Evolutionary conservation across 2,888 invertebrate genomes (phyloP).

Genomic region (Spisula solida): DNA sequence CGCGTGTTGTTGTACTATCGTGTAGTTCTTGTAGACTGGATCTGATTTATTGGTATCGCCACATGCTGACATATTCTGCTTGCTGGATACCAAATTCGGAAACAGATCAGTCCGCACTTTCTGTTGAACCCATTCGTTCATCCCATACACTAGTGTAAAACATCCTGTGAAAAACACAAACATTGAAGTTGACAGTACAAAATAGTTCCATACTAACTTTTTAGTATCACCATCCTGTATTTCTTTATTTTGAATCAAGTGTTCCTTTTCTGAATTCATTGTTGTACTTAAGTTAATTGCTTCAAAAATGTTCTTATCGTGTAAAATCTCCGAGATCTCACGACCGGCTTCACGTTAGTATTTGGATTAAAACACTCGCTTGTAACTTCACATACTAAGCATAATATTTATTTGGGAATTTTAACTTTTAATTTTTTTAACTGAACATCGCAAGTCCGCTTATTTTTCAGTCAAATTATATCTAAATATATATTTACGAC

Average conservation of each 20-base stretch:
- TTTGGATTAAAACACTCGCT: too few relatives aligned
- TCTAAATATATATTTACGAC: too few relatives aligned
- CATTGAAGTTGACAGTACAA: neutral
- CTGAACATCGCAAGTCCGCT: too few relatives aligned
- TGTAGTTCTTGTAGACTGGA: slow-evolving; percentile 38
- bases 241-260: slow-evolving; percentile 22
- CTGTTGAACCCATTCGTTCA: slow-evolving; percentile 50
- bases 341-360: too few relatives aligned
- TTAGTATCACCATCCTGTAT: neutral
- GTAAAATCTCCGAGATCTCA: too few relatives aligned
- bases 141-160: neutral
- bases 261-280: slow-evolving; percentile 16
- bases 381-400: too few relatives aligned
- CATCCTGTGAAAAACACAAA: slow-evolving; percentile 3
- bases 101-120: slow-evolving; percentile 28
- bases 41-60: slow-evolving; percentile 28
- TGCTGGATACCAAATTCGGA: neutral
- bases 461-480: too few relatives aligned
- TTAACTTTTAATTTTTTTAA: too few relatives aligned
- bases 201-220: neutral
- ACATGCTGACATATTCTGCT: slow-evolving; percentile 23
- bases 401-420: too few relatives aligned
- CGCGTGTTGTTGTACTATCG: slow-evolving; percentile 48
- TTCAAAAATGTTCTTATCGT: too few relatives aligned
- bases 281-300: neutral